Conservation (phyloP, 2,113 vertebrate species). For the Percina caprodes region DNA sequence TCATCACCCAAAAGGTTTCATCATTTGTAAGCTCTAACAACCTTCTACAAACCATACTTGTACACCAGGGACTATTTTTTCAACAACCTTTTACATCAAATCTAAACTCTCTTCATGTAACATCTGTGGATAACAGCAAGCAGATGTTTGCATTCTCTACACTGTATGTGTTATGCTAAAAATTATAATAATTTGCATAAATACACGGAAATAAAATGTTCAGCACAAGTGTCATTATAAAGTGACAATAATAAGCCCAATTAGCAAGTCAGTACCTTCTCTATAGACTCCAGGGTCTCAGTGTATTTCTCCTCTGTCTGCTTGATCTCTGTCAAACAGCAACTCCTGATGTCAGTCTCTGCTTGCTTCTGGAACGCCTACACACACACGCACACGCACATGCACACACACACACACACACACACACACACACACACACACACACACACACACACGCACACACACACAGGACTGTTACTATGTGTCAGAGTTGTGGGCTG, state of each 20-base stretch:
- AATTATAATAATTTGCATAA: background rate
- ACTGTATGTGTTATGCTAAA: background rate
- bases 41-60: background rate
- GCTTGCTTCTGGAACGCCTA: slow-evolving; percentile 88
- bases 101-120: slow-evolving; percentile 1
- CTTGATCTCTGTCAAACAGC: slow-evolving; percentile 95
- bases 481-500: slow-evolving; percentile 35
- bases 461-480: slow-evolving; percentile 11
- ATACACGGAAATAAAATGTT: background rate
- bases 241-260: background rate
- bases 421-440: slow-evolving; percentile 34
- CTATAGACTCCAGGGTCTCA: slow-evolving; percentile 96
- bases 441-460: slow-evolving; percentile 38
- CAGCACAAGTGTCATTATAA: background rate
- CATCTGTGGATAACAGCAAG: background rate
- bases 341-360: slow-evolving; percentile 94
- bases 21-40: background rate
- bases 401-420: slow-evolving; percentile 37
- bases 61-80: background rate
- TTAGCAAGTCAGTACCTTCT: slow-evolving; percentile 83
- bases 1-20: background rate
- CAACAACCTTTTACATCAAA: background rate
- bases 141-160: background rate
- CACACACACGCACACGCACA: slow-evolving; percentile 37
- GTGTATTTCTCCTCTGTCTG: slow-evolving; percentile 99